Conservation (phyloP, 1,140 invertebrate genomes). For the Bilobella aurantiaca region DNA sequence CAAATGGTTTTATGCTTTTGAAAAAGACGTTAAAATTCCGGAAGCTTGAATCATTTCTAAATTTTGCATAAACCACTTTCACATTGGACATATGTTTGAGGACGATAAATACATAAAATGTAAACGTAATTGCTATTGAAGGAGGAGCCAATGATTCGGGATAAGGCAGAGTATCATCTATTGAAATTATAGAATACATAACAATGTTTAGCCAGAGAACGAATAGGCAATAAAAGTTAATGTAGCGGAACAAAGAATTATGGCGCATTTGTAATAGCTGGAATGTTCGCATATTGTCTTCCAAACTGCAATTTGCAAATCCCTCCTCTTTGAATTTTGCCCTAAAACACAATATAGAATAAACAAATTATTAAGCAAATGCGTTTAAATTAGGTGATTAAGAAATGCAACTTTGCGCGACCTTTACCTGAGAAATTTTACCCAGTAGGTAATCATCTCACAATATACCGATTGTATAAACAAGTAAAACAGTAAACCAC, state of each 20-base stretch:
- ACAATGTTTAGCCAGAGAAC: neutral
- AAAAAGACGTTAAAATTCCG: no score
- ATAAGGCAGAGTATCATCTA: no score
- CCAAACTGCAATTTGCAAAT: neutral
- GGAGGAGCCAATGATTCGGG: no score
- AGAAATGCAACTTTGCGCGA: neutral
- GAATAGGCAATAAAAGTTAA: neutral
- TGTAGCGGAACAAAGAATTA: neutral
- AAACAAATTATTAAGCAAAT: neutral
- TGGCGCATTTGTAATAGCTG: neutral
- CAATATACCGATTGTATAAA: neutral
- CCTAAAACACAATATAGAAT: neutral
- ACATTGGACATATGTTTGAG: no score
- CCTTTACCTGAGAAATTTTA: neutral
- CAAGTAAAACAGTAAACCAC: neutral
- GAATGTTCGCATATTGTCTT: neutral
- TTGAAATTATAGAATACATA: neutral
- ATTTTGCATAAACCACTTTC: no score
- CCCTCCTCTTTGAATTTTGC: neutral
- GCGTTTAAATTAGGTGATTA: neutral
- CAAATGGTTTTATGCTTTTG: no score
- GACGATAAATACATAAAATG: no score
- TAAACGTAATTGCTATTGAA: no score
- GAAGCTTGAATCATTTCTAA: no score
- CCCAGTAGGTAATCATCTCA: neutral